Evolutionary conservation across 2,797 vertebrate genomes (phyloP).

Genomic region (Acanthis flammea): DNA sequence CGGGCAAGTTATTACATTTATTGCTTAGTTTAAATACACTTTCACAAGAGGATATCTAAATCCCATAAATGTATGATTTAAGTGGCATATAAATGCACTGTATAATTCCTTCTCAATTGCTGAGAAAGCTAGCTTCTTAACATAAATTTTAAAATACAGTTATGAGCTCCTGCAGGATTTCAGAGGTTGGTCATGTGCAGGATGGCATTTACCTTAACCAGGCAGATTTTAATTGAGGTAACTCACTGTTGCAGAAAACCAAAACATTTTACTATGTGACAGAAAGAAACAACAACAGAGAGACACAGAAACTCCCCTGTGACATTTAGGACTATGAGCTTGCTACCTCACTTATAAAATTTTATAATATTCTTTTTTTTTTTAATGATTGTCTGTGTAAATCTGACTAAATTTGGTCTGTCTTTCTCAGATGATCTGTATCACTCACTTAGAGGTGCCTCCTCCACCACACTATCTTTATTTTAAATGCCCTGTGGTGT

Average conservation of each 20-base stretch:
- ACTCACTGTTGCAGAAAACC: neutral
- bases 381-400: neutral
- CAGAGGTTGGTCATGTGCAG: neutral
- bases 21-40: constrained; percentile 4
- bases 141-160: neutral
- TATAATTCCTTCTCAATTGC: neutral
- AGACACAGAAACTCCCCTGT: neutral
- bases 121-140: neutral
- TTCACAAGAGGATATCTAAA: neutral
- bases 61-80: neutral
- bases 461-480: neutral
- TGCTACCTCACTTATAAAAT: neutral
- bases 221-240: neutral
- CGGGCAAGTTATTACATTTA: constrained; percentile 58
- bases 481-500: neutral
- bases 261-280: neutral
- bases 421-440: neutral
- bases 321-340: neutral
- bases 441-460: neutral
- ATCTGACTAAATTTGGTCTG: neutral
- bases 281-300: neutral
- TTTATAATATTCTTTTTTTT: neutral
- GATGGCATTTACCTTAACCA: neutral
- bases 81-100: neutral
- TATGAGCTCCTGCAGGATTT: neutral